Conservation (phyloP, 2,113 vertebrate genomes). For the Otus sunia region DNA sequence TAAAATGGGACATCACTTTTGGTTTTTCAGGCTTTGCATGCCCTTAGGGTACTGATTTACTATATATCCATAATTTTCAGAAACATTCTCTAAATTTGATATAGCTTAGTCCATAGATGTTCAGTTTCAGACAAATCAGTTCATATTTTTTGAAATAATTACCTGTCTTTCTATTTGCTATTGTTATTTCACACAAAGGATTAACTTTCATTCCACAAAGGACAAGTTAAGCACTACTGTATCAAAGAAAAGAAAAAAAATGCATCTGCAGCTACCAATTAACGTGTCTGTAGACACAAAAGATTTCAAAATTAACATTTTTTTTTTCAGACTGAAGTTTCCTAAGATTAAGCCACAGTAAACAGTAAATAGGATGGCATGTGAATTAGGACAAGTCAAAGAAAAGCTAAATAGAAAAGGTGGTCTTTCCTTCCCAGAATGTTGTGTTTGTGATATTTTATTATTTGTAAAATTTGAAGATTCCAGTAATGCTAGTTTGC, state of each 20-base stretch:
- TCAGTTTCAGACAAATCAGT: slow-evolving; percentile 21
- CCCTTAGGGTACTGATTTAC: not conserved
- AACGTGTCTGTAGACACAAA: slow-evolving; percentile 29
- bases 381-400: not conserved
- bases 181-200: slow-evolving; percentile 52
- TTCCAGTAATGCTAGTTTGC: not conserved
- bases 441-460: not conserved
- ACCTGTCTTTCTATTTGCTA: slow-evolving; percentile 51
- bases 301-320: slow-evolving; percentile 3
- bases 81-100: not conserved
- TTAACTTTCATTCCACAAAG: slow-evolving; percentile 40
- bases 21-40: not conserved
- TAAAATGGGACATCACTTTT: not conserved
- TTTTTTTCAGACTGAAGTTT: not conserved
- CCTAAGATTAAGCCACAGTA: slow-evolving; percentile 2
- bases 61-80: not conserved
- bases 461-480: not conserved
- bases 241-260: slow-evolving; percentile 19
- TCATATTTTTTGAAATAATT: slow-evolving; percentile 45
- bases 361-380: not conserved
- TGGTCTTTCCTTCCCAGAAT: not conserved
- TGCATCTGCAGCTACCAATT: slow-evolving; percentile 1
- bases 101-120: not conserved
- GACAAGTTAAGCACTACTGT: slow-evolving; percentile 29
- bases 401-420: not conserved